Conservation (phyloP, 2,113 vertebrate genomes). For the Malurus alboscapulatus region DNA sequence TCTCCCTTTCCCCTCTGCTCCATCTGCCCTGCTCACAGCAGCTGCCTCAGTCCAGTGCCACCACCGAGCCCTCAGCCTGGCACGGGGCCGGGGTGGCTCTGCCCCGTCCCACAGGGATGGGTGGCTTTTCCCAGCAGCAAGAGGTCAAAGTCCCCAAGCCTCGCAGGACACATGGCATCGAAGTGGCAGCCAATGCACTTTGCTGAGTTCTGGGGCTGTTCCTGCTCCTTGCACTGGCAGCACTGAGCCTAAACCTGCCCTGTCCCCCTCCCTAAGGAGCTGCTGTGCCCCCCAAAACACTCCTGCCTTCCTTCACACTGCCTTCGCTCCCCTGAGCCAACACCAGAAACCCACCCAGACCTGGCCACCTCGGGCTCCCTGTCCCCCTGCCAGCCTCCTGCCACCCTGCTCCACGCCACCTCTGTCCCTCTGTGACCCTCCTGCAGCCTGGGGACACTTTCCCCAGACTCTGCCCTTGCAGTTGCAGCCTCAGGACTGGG, state of each 20-base stretch:
- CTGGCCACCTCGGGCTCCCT: neutral
- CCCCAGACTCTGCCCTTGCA: neutral
- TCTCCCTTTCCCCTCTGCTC: neutral
- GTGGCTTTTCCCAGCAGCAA: neutral
- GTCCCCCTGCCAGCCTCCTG: neutral
- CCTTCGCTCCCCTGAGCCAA: neutral
- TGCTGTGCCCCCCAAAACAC: neutral
- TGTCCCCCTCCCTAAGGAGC: neutral
- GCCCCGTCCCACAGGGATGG: neutral
- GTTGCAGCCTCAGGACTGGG: rapidly evolving
- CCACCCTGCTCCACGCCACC: neutral
- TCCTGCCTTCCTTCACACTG: neutral
- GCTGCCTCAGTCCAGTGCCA: neutral
- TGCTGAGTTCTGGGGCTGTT: neutral
- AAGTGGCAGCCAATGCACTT: neutral
- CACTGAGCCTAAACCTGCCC: neutral
- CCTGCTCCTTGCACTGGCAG: neutral
- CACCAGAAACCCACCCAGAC: neutral
- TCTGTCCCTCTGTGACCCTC: neutral
- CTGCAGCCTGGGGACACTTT: neutral
- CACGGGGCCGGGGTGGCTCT: neutral
- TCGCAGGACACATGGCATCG: rapidly evolving
- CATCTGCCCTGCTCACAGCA: neutral
- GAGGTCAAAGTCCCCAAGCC: neutral
- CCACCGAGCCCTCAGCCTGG: rapidly evolving